Evolutionary conservation across 2,113 vertebrate species (phyloP), one percentile per base, ranked within the genome.

Genomic region (Sphaerodactylus townsendi): DNA sequence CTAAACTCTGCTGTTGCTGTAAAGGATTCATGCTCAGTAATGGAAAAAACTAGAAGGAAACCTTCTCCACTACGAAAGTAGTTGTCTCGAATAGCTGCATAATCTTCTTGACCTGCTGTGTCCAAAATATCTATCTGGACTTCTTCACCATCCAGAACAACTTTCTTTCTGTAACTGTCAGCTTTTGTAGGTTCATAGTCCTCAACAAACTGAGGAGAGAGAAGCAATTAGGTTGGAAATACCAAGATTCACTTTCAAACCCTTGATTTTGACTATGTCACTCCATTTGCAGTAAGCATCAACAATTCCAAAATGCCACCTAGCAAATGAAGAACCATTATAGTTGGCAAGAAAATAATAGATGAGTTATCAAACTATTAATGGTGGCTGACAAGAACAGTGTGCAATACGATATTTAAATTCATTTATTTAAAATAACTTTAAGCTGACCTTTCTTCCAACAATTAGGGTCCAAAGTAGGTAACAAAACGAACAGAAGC

Each of bases 181-280:
- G 99, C 99, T 92, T 99, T 99, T 39, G 99, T 99, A 84, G 99
- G 98, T 92, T 99, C 98, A 82, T 99, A 99, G 94, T 99, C 99
- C 95, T 99, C 99, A 85, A 99, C 98, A 85, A 99, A 99, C 99
- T 99, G 91, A 66, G 66, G n/a, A 84, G 59, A 4, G 21, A 79
- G 65, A 75, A 28, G 86, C 59, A 53, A 82, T 14, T 48, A 76
- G 4, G 48, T 37, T 4, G 30, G n/a, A 30, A 72, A 25, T 25
- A 82, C 13, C 28, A 48, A 28, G 35, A 37, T 4, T 44, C 5
- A 4, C 2, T 19, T 80, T 53, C 33, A 35, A 33, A 64, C 23
- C 13, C 4, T 17, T 4, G 4, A 48, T 75, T 75, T 65, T n/a
- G 30, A 44, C 37, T 30, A 33, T 19, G 19, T 21, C 62, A 23